These are phyloP conservation scores for Ypsolopha scabrella DNA, from an alignment of 2,888 invertebrate genomes.

Conservation along the genomic window DNA sequence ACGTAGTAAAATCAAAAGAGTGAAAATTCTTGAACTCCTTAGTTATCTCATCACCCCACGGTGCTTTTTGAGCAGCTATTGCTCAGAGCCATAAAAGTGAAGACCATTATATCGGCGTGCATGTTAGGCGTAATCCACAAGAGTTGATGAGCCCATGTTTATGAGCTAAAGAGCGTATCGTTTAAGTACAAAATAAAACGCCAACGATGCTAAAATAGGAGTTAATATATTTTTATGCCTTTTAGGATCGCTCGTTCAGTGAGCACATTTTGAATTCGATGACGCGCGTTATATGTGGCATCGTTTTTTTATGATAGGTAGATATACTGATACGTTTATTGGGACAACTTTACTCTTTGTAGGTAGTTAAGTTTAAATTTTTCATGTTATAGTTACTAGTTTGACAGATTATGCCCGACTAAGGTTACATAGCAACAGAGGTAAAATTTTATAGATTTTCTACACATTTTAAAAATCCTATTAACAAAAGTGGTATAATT, in stretches of 20 bases:
- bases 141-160: conserved; percentile 50
- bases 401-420: no score
- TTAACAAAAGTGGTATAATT: no score
- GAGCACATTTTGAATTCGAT: conserved; percentile 2
- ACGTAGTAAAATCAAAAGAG: no score
- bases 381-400: no score
- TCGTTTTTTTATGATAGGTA: no score
- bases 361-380: no score
- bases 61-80: background rate
- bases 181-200: conserved; percentile 53
- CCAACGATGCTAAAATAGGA: conserved; percentile 53
- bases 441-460: no score
- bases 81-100: conserved; percentile 1
- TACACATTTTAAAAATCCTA: no score
- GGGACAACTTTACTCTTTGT: no score
- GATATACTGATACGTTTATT: no score
- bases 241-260: conserved; percentile 20
- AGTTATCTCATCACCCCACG: conserved; percentile 1
- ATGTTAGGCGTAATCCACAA: conserved; percentile 41
- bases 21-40: background rate
- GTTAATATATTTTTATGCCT: conserved; percentile 56
- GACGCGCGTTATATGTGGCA: conserved; percentile 1
- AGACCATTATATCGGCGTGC: conserved; percentile 26
- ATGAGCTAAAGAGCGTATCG: conserved; percentile 47
- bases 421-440: no score